Base-by-base conservation (phyloP, 2,797 vertebrate species). In the Florisuga fusca region DNA sequence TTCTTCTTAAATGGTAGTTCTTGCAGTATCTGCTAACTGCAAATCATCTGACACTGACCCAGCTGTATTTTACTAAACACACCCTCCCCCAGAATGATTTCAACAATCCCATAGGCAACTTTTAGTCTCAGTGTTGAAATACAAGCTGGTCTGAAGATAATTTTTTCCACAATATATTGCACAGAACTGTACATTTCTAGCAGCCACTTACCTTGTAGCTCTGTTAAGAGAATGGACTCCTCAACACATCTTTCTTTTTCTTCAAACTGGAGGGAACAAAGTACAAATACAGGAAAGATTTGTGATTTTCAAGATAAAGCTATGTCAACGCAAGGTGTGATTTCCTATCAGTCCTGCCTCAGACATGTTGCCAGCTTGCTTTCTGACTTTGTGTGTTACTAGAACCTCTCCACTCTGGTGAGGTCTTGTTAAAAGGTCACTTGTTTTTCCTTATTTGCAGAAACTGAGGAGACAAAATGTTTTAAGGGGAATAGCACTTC, bases 41-140 rank as follows among this genome's bases (percentile, higher is more conserved):
- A 92, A 94, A 91, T 86, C 87, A 84, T 61, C 91, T 94, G 89
- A 85, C 58, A 50, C 67, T 88, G 71, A 91, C 58, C 46, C 69
- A 75, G 73, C 73, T 91, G 59, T 81, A 82, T 88, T 95, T 89
- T 62, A 57, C 89, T 68, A 76, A 85, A 73, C 15, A 43, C 13
- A 43, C 36, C 71, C 76, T 84, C 85, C 87, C 78, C 79, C n/a
- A 86, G 41, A 89, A 78, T 45, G 2, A 84, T 90, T 89, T 92
- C 34, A 76, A 46, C 26, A 63, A 36, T 73, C 26, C 48, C 21
- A 10, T 75, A 34, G 69, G 43, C 76, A 84, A 15, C 22, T 91
- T 89, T 73, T 53, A 84, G 53, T 92, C 78, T 80, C 58, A 57
- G 34, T 77, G 9, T 59, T 75, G 29, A 85, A 85, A 77, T 57